These are phyloP conservation scores for Panulirus ornatus DNA, from an alignment of 1,140 invertebrate genomes.

Conservation along the genomic window DNA sequence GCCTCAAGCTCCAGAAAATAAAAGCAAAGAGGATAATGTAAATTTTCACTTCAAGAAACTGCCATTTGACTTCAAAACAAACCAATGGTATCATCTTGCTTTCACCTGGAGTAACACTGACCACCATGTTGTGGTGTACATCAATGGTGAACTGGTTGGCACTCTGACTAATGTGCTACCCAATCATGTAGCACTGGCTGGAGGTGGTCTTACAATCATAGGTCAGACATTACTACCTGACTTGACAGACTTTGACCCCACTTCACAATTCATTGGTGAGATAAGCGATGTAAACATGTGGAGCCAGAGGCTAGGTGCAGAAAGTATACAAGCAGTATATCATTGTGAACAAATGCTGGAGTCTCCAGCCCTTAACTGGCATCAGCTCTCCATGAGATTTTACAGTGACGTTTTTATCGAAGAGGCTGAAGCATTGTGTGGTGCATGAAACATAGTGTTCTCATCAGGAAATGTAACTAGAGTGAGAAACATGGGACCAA, in stretches of 20 bases:
- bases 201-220: conserved; percentile 52
- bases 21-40: background rate
- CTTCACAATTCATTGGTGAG: conserved; percentile 72
- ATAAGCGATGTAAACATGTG: conserved; percentile 71
- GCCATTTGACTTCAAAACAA: conserved; percentile 41
- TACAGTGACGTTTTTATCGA: conserved; percentile 61
- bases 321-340: conserved; percentile 46
- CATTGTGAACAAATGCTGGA: conserved; percentile 24
- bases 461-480: background rate
- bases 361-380: conserved; percentile 62
- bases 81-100: conserved; percentile 63
- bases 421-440: conserved; percentile 54
- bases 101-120: conserved; percentile 51
- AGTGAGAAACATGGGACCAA: background rate
- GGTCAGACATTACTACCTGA: conserved; percentile 70
- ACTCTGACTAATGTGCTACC: conserved; percentile 44
- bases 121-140: conserved; percentile 30
- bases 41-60: conserved; percentile 62
- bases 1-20: background rate
- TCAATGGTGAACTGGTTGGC: conserved; percentile 58
- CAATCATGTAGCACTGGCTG: background rate
- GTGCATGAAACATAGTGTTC: conserved; percentile 36
- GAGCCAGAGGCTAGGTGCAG: conserved; percentile 33
- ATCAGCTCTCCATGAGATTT: conserved; percentile 62
- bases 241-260: conserved; percentile 71